Evolutionary conservation across 2,113 vertebrate species (phyloP), one percentile per base, ranked within the genome.

Genomic region (Brachypodius melanocephalos): DNA sequence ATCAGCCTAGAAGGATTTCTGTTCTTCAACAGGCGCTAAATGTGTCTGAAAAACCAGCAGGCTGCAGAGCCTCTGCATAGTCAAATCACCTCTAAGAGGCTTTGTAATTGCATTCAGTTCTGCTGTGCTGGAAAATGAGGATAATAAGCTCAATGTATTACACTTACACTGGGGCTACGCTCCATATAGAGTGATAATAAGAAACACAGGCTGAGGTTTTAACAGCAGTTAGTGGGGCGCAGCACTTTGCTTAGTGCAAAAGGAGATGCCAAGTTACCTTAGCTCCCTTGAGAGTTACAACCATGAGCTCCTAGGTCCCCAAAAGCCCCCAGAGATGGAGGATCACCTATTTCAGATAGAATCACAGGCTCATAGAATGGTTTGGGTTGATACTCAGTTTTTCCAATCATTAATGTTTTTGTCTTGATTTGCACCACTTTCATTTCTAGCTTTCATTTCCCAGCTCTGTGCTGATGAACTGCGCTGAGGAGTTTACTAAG

Each of bases 1-100:
- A 97, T 71, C 91, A 83, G 85, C 85, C 87, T 91, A 77, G 91
- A 91, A 94, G 91, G 88, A 94, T 94, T 94, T 95, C 89, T 95
- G 71, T 83, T 96, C 88, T 85, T 80, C 91, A 77, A 55, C 89
- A 79, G 59, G 75, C 43, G 0, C 91, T 94, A 91, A 95, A 94
- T 79, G 78, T 83, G 88, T 86, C 89, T 94, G 93, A 91, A 95
- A 95, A 96, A 88, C 48, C 95, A 93, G 89, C 91, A 80, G 91
- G 85, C 55, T 95, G 85, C 43, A 71, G 92, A 84, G 42, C 1
- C 14, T 93, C 89, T 96, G 92, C 74, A 55, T 63, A 93, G 90
- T 83, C 85, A 95, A 94, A 96, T 89, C 81, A 89, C 82, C 89
- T 96, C 91, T 83, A 88, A 94, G 82, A 96, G 85, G 91, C 71